Evolutionary conservation across 2,113 vertebrate species (phyloP), one percentile per base, ranked within the genome.

Genomic region (Passer domesticus): DNA sequence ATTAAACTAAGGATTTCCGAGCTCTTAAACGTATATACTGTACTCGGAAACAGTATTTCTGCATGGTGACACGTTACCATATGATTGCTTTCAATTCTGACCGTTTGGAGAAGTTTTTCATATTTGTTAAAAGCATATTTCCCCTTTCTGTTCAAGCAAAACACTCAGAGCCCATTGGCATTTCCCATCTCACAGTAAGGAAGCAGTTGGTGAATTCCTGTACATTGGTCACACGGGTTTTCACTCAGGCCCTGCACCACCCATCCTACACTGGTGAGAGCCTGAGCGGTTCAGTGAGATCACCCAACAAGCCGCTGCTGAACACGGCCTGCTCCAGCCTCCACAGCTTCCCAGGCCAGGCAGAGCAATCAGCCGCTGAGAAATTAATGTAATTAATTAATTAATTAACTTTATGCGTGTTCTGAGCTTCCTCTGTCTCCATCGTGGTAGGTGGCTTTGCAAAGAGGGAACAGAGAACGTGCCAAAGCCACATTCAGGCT

Each of bases 391-490:
- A n/a, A n/a, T n/a, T n/a, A n/a, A n/a, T n/a, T n/a, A n/a, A n/a
- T n/a, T n/a, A n/a, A n/a, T n/a, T n/a, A n/a, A 23, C 11, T 9
- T 49, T 25, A 15, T 4, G 18, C 1, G 0, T 27, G 21, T 37
- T 66, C 28, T 24, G 41, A 74, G 58, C 55, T 60, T 46, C 23
- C 39, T 22, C 76, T 59, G 4, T 33, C 50, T 56, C 58, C 13
- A 3, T 1, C 6, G 3, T 43, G 2, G 0, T 13, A 15, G 1
- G 0, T 44, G 35, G 39, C 50, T 53, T 11, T 58, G 55, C 15
- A 16, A 41, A 59, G 43, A 52, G n/a, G 52, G 41, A 75, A 4
- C 10, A 14, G 56, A 56, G 37, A 19, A 39, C 1, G 8, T 25
- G 28, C 44, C 52, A 52, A 59, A 13, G 31, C 37, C 50, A 27